Evolutionary conservation across 2,113 vertebrate species (phyloP), one percentile per base, ranked within the genome.

Genomic region (Percina caprodes): DNA sequence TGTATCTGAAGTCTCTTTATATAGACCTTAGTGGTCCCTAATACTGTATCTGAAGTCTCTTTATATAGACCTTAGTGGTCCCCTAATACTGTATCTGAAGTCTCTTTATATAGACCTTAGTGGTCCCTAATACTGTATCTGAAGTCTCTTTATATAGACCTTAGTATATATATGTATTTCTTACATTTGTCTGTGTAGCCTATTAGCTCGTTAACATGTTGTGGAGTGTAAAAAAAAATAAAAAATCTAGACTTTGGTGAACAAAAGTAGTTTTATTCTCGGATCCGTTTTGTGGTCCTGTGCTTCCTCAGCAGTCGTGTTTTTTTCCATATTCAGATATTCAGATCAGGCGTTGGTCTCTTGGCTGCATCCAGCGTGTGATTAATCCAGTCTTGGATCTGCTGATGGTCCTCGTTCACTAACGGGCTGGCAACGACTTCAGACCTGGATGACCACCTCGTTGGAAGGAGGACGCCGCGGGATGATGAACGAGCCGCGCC

Each of bases 361-460:
- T 58, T 69, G 77, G 69, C 73, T 4, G 54, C 16, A 12, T 2
- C 26, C 72, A 39, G 60, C 23, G 21, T 9, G 67, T 79, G 55
- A 76, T 80, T 76, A 86, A 67, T 33, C 39, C 3, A 24, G 46
- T 46, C 35, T 71, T 75, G 74, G 78, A 82, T 71, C 45, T 39
- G 59, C 58, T 24, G 74, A 61, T 15, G 2, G 26, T 79, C 70
- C 63, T 76, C 52, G 24, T 39, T 49, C 46, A 7, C 75, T 80
- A 82, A 86, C 33, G 69, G 51, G 59, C 69, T 88, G 80, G 65
- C 42, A 9, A 1, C 0, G 70, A 56, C 49, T 69, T 69, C 78
- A 54, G 33, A 68, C 59, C 60, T 23, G 24, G 51, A 61, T 4
- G 66, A 59, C 26, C 49, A 45, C 35, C 73, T 56, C 14, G 0